These are phyloP conservation scores for Synergus laeviventris DNA, from an alignment of 2,888 invertebrate genomes.

Conservation along the genomic window DNA sequence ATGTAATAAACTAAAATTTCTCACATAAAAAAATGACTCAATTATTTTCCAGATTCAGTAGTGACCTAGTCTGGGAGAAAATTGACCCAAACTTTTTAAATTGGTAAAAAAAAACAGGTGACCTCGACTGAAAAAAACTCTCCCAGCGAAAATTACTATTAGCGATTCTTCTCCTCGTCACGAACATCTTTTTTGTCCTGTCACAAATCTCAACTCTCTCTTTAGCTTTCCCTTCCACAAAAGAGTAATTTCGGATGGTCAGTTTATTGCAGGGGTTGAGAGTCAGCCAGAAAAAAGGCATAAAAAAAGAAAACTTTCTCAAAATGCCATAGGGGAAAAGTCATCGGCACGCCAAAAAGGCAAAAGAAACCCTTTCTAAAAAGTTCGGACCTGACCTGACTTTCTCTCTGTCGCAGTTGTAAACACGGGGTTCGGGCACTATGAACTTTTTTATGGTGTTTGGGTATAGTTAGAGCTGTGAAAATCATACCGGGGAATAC, in stretches of 20 bases:
- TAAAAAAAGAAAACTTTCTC: conserved; percentile 58
- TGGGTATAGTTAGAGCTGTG: conserved; percentile 58
- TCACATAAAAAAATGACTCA: neutral
- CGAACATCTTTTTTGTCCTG: conserved; percentile 38
- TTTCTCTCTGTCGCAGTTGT: conserved; percentile 68
- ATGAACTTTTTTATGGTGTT: conserved; percentile 71
- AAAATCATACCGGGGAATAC: conserved; percentile 41
- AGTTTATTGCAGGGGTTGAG: conserved; percentile 73
- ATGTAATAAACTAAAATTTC: neutral
- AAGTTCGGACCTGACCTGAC: conserved; percentile 55
- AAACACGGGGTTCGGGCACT: conserved; percentile 63
- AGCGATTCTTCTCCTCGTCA: conserved; percentile 16
- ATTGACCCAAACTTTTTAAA: neutral
- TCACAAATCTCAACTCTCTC: conserved; percentile 59
- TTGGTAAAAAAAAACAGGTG: neutral
- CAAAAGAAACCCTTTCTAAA: conserved; percentile 67
- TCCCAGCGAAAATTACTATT: neutral
- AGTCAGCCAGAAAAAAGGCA: conserved; percentile 51
- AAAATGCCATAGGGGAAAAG: conserved; percentile 55
- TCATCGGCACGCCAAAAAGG: conserved; percentile 50
- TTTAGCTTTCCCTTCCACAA: conserved; percentile 67
- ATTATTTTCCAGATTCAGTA: too few relatives aligned
- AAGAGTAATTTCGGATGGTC: conserved; percentile 62
- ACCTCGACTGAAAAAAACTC: conserved; percentile 19
- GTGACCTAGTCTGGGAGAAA: neutral